Conservation (phyloP, 2,888 invertebrate species). For the Pheosia gnoma region DNA sequence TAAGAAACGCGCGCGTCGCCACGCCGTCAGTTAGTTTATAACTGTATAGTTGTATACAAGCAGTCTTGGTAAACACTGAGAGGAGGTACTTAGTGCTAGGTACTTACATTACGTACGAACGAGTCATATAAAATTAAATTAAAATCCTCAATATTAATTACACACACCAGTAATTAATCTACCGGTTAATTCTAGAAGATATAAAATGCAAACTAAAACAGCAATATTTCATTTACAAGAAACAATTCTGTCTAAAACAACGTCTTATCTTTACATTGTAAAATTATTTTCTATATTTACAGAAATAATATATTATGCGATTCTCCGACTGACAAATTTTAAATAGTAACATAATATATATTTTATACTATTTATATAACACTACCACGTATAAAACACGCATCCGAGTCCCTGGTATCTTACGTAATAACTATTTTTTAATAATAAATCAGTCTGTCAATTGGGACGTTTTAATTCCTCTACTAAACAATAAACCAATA, state of each 20-base stretch:
- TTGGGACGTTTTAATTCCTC: conserved; percentile 84
- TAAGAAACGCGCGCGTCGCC: conserved; percentile 64
- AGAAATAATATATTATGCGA: conserved; percentile 82
- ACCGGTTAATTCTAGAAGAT: conserved; percentile 73
- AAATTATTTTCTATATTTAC: conserved; percentile 77
- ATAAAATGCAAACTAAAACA: conserved; percentile 84
- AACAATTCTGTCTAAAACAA: conserved; percentile 80
- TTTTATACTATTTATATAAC: conserved; percentile 77
- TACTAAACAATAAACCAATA: conserved; percentile 78
- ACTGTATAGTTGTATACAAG: conserved; percentile 81
- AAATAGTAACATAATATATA: conserved; percentile 81
- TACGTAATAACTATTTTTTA: conserved; percentile 71
- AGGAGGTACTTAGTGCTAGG: conserved; percentile 81
- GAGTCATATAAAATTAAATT: conserved; percentile 78
- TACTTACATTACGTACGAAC: conserved; percentile 62
- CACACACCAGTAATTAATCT: conserved; percentile 67
- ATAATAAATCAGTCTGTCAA: conserved; percentile 83
- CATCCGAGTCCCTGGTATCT: conserved; percentile 80
- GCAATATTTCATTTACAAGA: conserved; percentile 81
- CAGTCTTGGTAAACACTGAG: conserved; percentile 84
- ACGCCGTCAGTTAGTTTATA: conserved; percentile 72
- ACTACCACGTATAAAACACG: conserved; percentile 83
- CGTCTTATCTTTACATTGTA: conserved; percentile 58
- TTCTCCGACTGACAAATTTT: conserved; percentile 76
- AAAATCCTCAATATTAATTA: conserved; percentile 73